Percentiles rank a stretch among this genome's conserved stretches.
Evolutionary conservation across 2,113 vertebrate species (phyloP).

Genomic region (Dinomys branickii): DNA sequence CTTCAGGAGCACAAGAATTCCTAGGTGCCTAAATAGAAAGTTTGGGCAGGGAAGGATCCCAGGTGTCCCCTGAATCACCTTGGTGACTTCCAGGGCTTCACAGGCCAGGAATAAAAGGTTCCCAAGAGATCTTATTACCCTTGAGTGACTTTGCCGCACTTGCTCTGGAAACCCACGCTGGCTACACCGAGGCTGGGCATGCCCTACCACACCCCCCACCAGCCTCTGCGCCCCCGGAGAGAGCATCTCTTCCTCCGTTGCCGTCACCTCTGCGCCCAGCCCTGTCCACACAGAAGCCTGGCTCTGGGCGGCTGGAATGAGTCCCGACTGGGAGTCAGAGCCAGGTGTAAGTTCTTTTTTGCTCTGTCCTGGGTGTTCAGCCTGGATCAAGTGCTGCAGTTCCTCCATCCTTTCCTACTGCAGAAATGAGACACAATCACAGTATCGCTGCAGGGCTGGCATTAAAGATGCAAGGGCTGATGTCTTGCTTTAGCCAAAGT

Average conservation of each 20-base stretch:
- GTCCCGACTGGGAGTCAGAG: neutral
- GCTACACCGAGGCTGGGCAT: neutral
- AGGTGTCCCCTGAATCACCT: neutral
- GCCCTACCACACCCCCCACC: neutral
- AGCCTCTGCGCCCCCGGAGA: neutral
- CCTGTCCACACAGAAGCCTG: neutral
- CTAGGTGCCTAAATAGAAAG: neutral
- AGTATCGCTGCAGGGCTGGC: neutral
- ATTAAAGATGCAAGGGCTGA: neutral
- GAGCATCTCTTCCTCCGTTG: neutral
- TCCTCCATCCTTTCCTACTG: neutral
- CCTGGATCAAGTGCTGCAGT: neutral
- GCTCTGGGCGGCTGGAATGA: neutral
- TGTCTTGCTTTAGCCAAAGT: neutral
- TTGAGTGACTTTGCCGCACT: neutral
- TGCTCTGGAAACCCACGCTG: neutral
- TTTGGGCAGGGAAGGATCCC: neutral
- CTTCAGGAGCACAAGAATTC: neutral
- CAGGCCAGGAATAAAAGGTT: neutral
- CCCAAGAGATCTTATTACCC: neutral
- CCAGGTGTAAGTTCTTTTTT: neutral
- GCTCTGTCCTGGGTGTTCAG: neutral
- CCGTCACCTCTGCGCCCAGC: too few relatives aligned
- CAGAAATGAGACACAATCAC: accelerated
- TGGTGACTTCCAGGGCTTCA: neutral